Evolutionary conservation across 2,888 invertebrate genomes (phyloP).

Genomic region (Hoplodrina ambigua): DNA sequence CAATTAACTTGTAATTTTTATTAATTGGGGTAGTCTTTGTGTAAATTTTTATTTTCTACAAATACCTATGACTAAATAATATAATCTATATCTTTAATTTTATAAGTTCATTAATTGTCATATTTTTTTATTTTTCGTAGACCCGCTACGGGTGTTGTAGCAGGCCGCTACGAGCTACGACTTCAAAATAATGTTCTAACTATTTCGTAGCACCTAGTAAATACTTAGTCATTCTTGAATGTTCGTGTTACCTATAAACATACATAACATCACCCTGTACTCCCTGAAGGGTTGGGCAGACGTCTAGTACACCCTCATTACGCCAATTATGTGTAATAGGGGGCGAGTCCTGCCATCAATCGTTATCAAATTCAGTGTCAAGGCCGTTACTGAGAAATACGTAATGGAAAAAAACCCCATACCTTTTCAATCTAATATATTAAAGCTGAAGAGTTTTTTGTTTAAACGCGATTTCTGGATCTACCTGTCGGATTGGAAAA

Average conservation of each 20-base stretch:
- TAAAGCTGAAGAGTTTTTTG: no score
- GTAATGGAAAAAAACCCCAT: no score
- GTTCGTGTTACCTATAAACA: no score
- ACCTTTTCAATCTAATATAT: no score
- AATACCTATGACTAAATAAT: no score
- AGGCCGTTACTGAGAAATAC: no score
- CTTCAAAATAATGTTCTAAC: neutral
- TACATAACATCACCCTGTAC: neutral
- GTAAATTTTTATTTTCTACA: no score
- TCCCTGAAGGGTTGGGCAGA: neutral
- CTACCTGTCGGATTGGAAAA: no score
- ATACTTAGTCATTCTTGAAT: no score
- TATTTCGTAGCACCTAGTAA: neutral
- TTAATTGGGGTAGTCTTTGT: no score
- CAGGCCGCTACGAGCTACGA: conserved; percentile 8
- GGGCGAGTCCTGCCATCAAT: neutral
- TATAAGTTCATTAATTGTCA: neutral
- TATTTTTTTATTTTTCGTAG: conserved; percentile 10
- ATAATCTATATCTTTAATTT: neutral
- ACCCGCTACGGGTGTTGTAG: conserved; percentile 20
- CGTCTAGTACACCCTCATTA: neutral
- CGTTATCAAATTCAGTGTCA: neutral
- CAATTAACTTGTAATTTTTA: no score
- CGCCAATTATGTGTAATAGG: neutral
- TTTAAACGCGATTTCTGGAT: no score